phyloP scores from a whole-genome alignment of 2,888 invertebrate species.

The Eupithecia inturbata region DNA sequence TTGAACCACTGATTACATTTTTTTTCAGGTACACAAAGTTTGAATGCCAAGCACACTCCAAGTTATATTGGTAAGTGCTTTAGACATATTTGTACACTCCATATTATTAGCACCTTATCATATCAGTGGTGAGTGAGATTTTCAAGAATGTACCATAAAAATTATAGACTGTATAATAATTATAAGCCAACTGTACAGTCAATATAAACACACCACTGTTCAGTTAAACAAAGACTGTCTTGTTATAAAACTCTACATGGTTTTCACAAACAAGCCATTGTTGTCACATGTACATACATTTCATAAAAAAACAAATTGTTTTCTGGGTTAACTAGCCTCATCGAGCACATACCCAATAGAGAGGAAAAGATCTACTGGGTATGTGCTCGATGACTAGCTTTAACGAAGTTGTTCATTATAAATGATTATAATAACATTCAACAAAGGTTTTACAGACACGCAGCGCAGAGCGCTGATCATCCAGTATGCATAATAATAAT shows the following conservation, averaged over 20 bases:
- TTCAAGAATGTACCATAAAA: not conserved
- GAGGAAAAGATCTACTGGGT: no score
- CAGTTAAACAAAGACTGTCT: not conserved
- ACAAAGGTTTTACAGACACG: no score
- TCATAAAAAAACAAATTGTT: not conserved
- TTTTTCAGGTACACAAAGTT: slow-evolving; percentile 51
- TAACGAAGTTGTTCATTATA: no score
- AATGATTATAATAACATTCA: no score
- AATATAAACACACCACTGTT: not conserved
- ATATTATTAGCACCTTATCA: not conserved
- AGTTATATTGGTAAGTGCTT: slow-evolving; percentile 52
- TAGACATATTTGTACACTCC: not conserved
- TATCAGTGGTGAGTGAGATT: not conserved
- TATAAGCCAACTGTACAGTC: not conserved
- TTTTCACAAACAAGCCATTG: not conserved
- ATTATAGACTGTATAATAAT: not conserved
- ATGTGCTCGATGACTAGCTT: no score
- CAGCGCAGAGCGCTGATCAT: no score
- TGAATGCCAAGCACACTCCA: slow-evolving; percentile 46
- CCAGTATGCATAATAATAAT: no score
- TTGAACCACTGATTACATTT: not conserved
- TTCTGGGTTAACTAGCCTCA: not conserved
- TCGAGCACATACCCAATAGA: no score
- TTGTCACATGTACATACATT: not conserved
- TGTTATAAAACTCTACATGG: not conserved